Conservation (phyloP, 2,888 invertebrate genomes). For the Caenorhabditis sp. region DNA sequence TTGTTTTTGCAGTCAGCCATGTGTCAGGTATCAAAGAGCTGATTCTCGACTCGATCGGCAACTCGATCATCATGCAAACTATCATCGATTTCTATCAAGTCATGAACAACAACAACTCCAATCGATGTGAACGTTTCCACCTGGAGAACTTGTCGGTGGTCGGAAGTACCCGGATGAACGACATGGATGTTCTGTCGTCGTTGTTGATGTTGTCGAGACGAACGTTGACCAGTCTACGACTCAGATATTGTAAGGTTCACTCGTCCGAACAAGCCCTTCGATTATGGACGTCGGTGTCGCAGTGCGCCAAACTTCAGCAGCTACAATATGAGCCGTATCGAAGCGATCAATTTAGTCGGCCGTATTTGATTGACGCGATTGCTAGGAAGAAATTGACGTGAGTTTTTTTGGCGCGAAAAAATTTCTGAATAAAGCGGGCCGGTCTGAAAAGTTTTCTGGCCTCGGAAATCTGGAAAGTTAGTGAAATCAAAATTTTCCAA, state of each 20-base stretch:
- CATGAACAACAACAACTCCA: constrained; percentile 8
- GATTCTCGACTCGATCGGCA: constrained; percentile 22
- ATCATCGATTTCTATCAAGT: constrained; percentile 18
- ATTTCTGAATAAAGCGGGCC: neutral
- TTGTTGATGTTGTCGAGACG: constrained; percentile 10
- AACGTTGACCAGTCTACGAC: neutral
- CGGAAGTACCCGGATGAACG: constrained; percentile 13
- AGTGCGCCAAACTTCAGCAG: constrained; percentile 19
- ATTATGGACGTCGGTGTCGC: constrained; percentile 31
- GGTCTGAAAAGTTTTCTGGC: no score
- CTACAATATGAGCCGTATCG: constrained; percentile 38
- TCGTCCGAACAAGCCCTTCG: constrained; percentile 26
- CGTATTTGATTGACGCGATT: constrained; percentile 17
- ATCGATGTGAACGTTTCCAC: constrained; percentile 13
- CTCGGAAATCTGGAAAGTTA: no score
- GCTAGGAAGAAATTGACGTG: constrained; percentile 11
- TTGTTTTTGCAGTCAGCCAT: constrained; percentile 23
- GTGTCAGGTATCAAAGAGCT: constrained; percentile 28
- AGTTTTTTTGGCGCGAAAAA: neutral
- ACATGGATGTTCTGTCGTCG: constrained; percentile 17
- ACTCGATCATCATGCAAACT: constrained; percentile 14
- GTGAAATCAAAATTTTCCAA: no score
- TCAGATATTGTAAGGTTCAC: constrained; percentile 13
- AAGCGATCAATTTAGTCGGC: constrained; percentile 21
- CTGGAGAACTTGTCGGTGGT: constrained; percentile 20